These are phyloP conservation scores for Idaea biselata DNA, from an alignment of 2,888 invertebrate species.

Conservation along the genomic window DNA sequence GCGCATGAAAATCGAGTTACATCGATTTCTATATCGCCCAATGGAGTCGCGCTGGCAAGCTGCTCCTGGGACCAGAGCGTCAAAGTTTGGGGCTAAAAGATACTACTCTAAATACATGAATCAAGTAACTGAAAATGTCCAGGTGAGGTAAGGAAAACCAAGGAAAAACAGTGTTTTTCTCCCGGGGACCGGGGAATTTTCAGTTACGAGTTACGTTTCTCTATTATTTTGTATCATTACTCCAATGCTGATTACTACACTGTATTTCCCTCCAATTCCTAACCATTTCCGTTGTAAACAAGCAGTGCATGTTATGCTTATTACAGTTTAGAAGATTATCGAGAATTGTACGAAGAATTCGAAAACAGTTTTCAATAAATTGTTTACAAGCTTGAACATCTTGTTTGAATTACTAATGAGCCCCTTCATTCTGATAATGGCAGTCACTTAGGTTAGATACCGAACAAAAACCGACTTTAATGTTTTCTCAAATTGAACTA, in stretches of 20 bases:
- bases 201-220: neutral
- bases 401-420: constrained; percentile 7
- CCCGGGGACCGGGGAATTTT: too few species aligned
- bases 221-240: neutral
- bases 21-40: constrained; percentile 89
- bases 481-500: neutral
- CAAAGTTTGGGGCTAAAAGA: constrained; percentile 92
- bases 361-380: constrained; percentile 16
- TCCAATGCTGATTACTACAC: neutral
- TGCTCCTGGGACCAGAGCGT: constrained; percentile 96
- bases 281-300: neutral
- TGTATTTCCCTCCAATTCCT: neutral
- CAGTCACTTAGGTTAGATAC: constrained; percentile 5
- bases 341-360: constrained; percentile 11
- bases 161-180: too few species aligned
- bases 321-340: constrained; percentile 3
- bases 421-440: constrained; percentile 3
- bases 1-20: constrained; percentile 95
- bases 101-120: neutral
- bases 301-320: neutral
- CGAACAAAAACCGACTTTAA: neutral
- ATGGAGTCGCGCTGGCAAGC: constrained; percentile 92
- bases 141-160: neutral
- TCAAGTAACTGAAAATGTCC: constrained; percentile 2
- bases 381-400: constrained; percentile 21